A percentile compares a stretch with the other conserved stretches of the same genome.
Evolutionary conservation across 2,113 vertebrate genomes (phyloP).

Genomic region (Bufo bufo): DNA sequence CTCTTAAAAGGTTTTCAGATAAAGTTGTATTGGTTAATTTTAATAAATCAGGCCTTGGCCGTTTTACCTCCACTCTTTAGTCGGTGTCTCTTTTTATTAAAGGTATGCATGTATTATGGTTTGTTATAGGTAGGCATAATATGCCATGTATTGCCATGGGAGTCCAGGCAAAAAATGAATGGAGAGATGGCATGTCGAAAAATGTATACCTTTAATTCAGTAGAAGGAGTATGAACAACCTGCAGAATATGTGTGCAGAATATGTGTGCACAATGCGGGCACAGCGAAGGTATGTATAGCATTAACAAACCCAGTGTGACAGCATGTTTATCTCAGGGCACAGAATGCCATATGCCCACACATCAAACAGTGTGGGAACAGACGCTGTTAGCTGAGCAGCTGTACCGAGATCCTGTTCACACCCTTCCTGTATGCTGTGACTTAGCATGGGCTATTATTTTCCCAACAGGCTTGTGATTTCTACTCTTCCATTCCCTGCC

Average conservation of each 20-base stretch:
- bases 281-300: conserved; percentile 46
- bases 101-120: no score
- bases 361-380: conserved; percentile 84
- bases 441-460: conserved; percentile 76
- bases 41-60: no score
- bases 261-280: neutral
- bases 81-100: no score
- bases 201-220: neutral
- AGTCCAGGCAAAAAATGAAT: no score
- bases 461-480: conserved; percentile 70
- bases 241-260: neutral
- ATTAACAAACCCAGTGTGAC: conserved; percentile 69
- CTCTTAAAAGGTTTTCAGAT: no score
- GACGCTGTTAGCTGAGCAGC: conserved; percentile 77
- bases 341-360: conserved; percentile 72
- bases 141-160: no score
- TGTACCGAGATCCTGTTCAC: conserved; percentile 81
- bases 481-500: conserved; percentile 63
- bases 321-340: conserved; percentile 76
- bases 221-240: neutral
- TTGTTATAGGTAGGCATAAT: no score
- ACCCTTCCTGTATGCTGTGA: conserved; percentile 84
- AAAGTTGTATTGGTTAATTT: no score
- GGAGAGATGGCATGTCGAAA: no score
- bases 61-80: no score